phyloP scores from a whole-genome alignment of 2,888 invertebrate genomes.

The Chymomyza fuscimana region DNA sequence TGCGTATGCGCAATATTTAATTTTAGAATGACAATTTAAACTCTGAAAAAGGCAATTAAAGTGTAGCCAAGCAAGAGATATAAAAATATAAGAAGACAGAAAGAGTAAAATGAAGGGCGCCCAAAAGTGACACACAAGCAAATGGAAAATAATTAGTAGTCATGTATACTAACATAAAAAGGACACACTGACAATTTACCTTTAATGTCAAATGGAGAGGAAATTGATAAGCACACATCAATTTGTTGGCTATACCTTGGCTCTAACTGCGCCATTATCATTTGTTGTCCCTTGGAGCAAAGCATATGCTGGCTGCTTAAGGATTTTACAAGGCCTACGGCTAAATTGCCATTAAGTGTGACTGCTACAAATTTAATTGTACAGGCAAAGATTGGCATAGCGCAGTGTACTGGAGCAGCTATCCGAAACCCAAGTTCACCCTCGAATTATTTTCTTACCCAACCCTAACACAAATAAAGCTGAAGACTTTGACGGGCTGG shows the following conservation, averaged over 20 bases:
- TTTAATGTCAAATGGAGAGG: constrained; percentile 35
- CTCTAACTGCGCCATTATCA: background rate
- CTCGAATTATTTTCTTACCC: background rate
- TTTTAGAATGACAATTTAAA: too few species aligned
- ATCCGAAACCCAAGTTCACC: background rate
- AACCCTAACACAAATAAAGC: background rate
- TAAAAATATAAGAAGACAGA: background rate
- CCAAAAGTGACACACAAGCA: constrained; percentile 9
- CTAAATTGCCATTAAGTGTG: constrained; percentile 38
- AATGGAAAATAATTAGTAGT: constrained; percentile 37
- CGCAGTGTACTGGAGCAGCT: too few species aligned
- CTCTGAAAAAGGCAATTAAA: too few species aligned
- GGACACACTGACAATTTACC: too few species aligned
- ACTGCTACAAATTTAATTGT: constrained; percentile 54
- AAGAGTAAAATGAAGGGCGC: background rate
- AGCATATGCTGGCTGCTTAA: background rate
- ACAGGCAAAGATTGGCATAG: background rate
- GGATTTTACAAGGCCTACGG: background rate
- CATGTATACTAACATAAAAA: constrained; percentile 17
- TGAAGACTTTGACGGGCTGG: too few species aligned
- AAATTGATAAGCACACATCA: constrained; percentile 55
- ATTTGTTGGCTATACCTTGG: constrained; percentile 29
- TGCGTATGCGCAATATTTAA: too few species aligned
- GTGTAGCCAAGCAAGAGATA: background rate
- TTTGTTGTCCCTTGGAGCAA: background rate